Evolutionary conservation across 1,140 invertebrate genomes (phyloP), one percentile per base, ranked within the genome.

Genomic region (Anoplophora glabripennis): DNA sequence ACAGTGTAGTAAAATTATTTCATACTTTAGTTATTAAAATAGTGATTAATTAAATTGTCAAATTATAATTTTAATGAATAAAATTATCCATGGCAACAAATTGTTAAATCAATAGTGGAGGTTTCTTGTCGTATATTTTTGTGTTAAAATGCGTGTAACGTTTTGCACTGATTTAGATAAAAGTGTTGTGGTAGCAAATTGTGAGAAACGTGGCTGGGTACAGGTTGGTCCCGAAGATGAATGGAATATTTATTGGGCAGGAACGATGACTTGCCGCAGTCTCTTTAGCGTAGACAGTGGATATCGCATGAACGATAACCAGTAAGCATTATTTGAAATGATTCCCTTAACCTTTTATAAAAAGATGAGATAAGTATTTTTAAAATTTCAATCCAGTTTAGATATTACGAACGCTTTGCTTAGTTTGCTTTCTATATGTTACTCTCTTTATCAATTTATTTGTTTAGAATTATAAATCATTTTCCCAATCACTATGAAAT

Each of bases 171-270:
- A 97, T 76, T 83, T 94, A 72, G 94, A 97, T 69, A 96, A 96
- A 76, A 96, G 93, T n/a, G 94, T 97, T 3, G 81, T 97, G 57
- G 84, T 93, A 38, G 89, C 91, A 64, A 97, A 97, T 77, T 97
- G 96, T 73, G 93, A 96, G 69, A 90, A 94, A 76, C 79, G 93
- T 61, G 93, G 92, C 7, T 98, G 94, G 94, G 80, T 85, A 18
- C 89, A 93, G 79, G 94, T 96, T 9, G 86, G 85, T 12, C 87
- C 90, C 1, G 93, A 97, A 64, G 94, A 98, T 72, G 93, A 96
- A 68, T 98, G 94, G 94, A 94, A 96, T 75, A 94, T 96, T 75
- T 96, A 96, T 75, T 98, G 94, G 94, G 91, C 94, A 1, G 90
- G 88, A 8, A 93, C 93, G 7, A 88, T 90, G 68, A 95, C 89